Evolutionary conservation across 2,888 invertebrate species (phyloP).

Genomic region (Phyto melanocephala): DNA sequence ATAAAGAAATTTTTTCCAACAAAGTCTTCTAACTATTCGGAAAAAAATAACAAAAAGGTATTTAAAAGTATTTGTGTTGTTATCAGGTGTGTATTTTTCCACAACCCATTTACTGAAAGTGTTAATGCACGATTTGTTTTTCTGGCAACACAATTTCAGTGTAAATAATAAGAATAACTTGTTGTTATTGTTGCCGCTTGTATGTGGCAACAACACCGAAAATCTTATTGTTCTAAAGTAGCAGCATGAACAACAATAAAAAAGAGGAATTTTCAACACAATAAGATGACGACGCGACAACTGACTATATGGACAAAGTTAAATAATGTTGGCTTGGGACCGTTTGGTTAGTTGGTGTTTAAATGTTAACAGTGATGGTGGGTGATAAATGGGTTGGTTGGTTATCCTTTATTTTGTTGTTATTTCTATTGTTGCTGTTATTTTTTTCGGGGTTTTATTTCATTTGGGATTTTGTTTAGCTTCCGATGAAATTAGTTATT

Average conservation of each 20-base stretch:
- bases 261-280: constrained; percentile 12
- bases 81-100: constrained; percentile 68
- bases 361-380: constrained; percentile 65
- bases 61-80: constrained; percentile 35
- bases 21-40: no score
- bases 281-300: background rate
- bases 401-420: constrained; percentile 64
- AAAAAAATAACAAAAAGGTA: background rate
- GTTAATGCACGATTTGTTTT: constrained; percentile 67
- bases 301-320: constrained; percentile 18
- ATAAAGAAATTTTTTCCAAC: constrained; percentile 4
- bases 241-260: constrained; percentile 18
- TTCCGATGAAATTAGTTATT: constrained; percentile 78
- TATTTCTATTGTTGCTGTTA: constrained; percentile 12
- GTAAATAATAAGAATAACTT: constrained; percentile 59
- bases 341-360: constrained; percentile 53
- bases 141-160: constrained; percentile 41
- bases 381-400: constrained; percentile 57
- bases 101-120: constrained; percentile 61
- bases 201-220: constrained; percentile 43
- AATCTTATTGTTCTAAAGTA: constrained; percentile 59
- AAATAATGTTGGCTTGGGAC: constrained; percentile 48
- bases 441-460: constrained; percentile 65
- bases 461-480: constrained; percentile 63
- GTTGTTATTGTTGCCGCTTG: background rate